phyloP scores from a whole-genome alignment of 1,140 invertebrate species.

The Leptestheria dahalacensis region DNA sequence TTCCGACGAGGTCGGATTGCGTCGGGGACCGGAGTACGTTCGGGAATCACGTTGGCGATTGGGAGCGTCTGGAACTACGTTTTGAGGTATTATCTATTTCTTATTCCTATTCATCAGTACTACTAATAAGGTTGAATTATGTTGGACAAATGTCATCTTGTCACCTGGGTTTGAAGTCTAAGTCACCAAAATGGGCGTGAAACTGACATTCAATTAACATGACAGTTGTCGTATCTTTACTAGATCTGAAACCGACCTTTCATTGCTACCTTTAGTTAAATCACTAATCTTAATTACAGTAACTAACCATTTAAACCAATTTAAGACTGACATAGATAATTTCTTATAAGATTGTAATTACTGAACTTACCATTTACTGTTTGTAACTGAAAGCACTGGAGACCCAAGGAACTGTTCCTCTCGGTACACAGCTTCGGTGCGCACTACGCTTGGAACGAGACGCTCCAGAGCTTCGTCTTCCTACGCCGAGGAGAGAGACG shows the following conservation, averaged over 20 bases:
- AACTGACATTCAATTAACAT: too few species aligned
- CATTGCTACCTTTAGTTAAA: too few species aligned
- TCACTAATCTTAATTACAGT: not conserved
- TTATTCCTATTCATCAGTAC: not conserved
- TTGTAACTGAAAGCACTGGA: constrained; percentile 7
- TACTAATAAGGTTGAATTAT: too few species aligned
- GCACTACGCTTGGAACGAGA: constrained; percentile 19
- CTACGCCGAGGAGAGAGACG: constrained; percentile 8
- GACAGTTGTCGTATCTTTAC: too few species aligned
- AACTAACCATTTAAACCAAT: not conserved
- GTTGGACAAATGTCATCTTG: too few species aligned
- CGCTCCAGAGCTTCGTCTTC: constrained; percentile 16
- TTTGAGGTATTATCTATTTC: constrained; percentile 3
- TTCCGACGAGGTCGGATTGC: constrained; percentile 3
- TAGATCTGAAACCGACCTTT: too few species aligned
- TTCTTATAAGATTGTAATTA: too few species aligned
- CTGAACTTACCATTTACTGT: too few species aligned
- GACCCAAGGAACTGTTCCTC: constrained; percentile 12
- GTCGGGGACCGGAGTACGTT: constrained; percentile 1
- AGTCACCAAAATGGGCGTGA: too few species aligned
- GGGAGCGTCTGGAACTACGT: constrained; percentile 9
- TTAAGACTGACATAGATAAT: too few species aligned
- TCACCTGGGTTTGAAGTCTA: too few species aligned
- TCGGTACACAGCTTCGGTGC: constrained; percentile 20
- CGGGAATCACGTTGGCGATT: constrained; percentile 15